Conservation (phyloP, 2,888 invertebrate genomes). For the Andrena haemorrhoa region DNA sequence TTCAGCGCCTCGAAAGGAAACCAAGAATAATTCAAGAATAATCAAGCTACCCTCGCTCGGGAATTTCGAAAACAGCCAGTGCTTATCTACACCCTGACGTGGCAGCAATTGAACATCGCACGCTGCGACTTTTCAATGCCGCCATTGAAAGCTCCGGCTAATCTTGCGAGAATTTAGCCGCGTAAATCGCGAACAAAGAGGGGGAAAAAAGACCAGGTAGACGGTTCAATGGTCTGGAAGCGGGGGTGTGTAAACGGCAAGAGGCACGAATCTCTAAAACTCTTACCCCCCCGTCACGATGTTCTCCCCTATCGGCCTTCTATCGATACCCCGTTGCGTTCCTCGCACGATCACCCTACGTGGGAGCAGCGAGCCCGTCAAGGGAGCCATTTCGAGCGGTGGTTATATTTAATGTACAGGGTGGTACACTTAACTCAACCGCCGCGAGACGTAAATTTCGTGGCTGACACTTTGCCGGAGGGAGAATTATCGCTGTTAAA, state of each 20-base stretch:
- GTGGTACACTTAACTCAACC: slow-evolving; percentile 30
- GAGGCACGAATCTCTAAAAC: slow-evolving; percentile 58
- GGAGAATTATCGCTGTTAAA: slow-evolving; percentile 11
- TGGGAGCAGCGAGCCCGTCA: slow-evolving; percentile 36
- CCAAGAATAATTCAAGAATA: not conserved
- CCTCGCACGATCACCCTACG: slow-evolving; percentile 48
- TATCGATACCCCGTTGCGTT: slow-evolving; percentile 52
- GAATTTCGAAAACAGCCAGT: too few species aligned
- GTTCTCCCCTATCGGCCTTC: slow-evolving; percentile 36
- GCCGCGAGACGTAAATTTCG: slow-evolving; percentile 26
- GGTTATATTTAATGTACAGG: slow-evolving; percentile 40
- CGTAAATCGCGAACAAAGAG: slow-evolving; percentile 37
- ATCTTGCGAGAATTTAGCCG: slow-evolving; percentile 32
- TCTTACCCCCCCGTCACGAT: slow-evolving; percentile 42
- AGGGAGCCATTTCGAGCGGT: slow-evolving; percentile 37
- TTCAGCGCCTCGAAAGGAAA: not conserved
- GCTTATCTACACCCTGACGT: too few species aligned
- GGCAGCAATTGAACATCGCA: too few species aligned
- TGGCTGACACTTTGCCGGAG: not conserved
- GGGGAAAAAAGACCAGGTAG: slow-evolving; percentile 40
- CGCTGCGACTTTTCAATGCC: slow-evolving; percentile 20
- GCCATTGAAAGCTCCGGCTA: slow-evolving; percentile 29
- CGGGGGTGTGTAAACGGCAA: slow-evolving; percentile 61
- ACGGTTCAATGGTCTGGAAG: slow-evolving; percentile 63
- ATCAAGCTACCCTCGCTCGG: too few species aligned